These are phyloP conservation scores for Seison nebaliae DNA, from an alignment of 1,140 invertebrate genomes.

Conservation along the genomic window DNA sequence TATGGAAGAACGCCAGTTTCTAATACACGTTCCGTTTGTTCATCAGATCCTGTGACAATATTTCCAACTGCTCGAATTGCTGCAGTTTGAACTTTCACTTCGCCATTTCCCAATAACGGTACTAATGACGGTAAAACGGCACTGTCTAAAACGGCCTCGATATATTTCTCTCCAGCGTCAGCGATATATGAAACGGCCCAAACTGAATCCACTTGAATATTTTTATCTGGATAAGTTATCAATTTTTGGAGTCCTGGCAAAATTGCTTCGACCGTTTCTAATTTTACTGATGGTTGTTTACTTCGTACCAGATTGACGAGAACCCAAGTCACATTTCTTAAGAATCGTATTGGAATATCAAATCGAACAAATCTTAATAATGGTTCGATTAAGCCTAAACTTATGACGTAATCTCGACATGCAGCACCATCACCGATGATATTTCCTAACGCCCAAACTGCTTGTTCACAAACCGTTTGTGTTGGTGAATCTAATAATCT, in stretches of 20 bases:
- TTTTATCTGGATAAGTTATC: conserved; percentile 71
- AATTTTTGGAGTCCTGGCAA: conserved; percentile 70
- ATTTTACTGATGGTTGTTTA: conserved; percentile 40
- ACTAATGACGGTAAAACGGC: conserved; percentile 75
- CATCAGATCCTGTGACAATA: conserved; percentile 92
- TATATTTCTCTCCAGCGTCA: conserved; percentile 89
- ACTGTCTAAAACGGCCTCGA: conserved; percentile 89
- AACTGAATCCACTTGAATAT: conserved; percentile 91
- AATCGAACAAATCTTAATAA: conserved; percentile 65
- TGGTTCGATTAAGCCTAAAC: conserved; percentile 58
- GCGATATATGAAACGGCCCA: conserved; percentile 97
- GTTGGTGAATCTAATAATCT: conserved; percentile 58
- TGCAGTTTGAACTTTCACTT: conserved; percentile 50
- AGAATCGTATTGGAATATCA: conserved; percentile 63
- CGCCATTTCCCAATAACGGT: conserved; percentile 68
- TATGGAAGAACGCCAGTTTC: conserved; percentile 70
- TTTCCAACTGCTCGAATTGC: conserved; percentile 84
- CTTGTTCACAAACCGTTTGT: conserved; percentile 92
- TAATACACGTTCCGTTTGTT: conserved; percentile 78
- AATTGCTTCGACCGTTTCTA: conserved; percentile 55
- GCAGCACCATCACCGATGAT: conserved; percentile 75
- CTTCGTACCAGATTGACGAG: conserved; percentile 84
- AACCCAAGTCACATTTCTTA: conserved; percentile 89
- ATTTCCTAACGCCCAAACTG: conserved; percentile 90
- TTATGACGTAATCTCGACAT: conserved; percentile 66